phyloP scores from a whole-genome alignment of 2,888 invertebrate genomes.

The Lepas anatifera region DNA sequence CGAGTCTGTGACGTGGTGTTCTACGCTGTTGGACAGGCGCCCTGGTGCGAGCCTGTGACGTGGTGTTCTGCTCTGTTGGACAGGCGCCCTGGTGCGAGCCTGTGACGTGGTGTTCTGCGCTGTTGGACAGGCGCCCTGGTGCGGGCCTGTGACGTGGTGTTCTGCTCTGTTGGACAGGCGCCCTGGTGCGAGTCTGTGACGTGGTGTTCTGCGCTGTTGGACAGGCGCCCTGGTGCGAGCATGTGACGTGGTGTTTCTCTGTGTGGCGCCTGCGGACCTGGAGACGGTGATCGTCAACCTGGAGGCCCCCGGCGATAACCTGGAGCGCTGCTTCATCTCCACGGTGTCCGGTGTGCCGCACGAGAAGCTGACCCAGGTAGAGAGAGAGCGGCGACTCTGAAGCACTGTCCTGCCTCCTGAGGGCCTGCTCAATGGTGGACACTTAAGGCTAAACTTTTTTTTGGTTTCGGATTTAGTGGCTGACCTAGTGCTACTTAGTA shows the following conservation, averaged over 20 bases:
- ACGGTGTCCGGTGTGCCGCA: neutral
- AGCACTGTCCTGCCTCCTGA: too few relatives aligned
- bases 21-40: too few relatives aligned
- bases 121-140: too few relatives aligned
- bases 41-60: too few relatives aligned
- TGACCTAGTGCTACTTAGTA: too few relatives aligned
- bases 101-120: neutral
- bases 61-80: too few relatives aligned
- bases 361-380: neutral
- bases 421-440: too few relatives aligned
- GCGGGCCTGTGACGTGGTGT: neutral
- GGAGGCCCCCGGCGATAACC: neutral
- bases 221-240: neutral
- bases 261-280: neutral
- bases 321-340: conserved; percentile 9
- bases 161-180: neutral
- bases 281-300: neutral
- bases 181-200: neutral
- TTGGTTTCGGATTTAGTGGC: too few relatives aligned
- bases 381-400: too few relatives aligned
- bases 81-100: neutral
- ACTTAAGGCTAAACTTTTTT: too few relatives aligned
- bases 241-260: conserved; percentile 2
- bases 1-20: too few relatives aligned
- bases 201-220: neutral